Evolutionary conservation across 1,140 invertebrate species (phyloP), one percentile per base, ranked within the genome.

Genomic region (Eupristina koningsbergeri): DNA sequence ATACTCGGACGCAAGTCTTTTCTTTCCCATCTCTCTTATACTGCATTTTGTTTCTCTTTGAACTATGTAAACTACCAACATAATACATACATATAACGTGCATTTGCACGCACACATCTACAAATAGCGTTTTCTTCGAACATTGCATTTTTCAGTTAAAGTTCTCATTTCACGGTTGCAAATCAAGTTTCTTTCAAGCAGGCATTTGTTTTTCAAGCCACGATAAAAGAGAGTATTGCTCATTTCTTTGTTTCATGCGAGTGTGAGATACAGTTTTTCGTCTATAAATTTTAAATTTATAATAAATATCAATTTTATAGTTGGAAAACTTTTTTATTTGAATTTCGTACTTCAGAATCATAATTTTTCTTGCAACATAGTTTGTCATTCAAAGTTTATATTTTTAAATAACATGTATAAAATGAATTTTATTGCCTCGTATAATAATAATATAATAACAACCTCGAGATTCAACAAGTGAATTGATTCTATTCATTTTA

Each of bases 1-100:
- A 64, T 64, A 64, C 9, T 84, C 84, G 73, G 84, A 83, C 26
- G 7, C 36, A 73, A 81, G 75, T 76, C 84, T 76, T 50, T 85
- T 81, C 78, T 61, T 86, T 69, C 63, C 82, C 85, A 80, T 69
- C 80, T 83, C 80, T 82, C 84, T 87, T 45, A 22, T 31, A 39
- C 73, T 29, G 34, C 31, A 36, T 83, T 77, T 69, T 22, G 76
- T 53, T 58, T 31, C 75, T 80, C 41, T 71, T 75, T 34, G 39
- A 19, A 11, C 34, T 11, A 47, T 29, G 15, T 26, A 36, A 41
- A 73, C n/a, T 45, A 39, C 39, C 36, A 36, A 22, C 22, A 17
- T 53, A 19, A 53, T 17, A 53, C 19, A 53, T 17, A 53, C 19
- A 53, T 9, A 53, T n/a, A n/a, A n/a, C n/a, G n/a, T 45, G 13